Conservation (phyloP, 2,888 invertebrate species). For the Linyphia triangularis region DNA sequence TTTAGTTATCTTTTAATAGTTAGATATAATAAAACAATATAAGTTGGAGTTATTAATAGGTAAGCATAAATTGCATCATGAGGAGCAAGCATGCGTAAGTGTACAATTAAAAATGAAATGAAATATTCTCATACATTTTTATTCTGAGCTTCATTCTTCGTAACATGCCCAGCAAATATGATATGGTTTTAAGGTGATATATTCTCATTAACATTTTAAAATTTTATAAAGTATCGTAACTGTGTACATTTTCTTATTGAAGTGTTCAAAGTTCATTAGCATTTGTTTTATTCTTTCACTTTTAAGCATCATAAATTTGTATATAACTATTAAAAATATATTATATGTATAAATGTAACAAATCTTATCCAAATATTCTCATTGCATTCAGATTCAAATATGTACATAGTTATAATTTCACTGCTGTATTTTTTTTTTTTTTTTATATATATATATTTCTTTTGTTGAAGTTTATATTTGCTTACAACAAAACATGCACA, state of each 20-base stretch:
- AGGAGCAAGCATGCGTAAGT: too few relatives aligned
- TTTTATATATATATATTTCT: not conserved
- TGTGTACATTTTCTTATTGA: conserved; percentile 47
- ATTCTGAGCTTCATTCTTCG: too few relatives aligned
- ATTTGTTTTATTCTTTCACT: conserved; percentile 67
- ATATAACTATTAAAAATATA: conserved; percentile 58
- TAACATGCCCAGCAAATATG: not conserved
- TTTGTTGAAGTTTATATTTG: conserved; percentile 19
- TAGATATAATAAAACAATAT: too few relatives aligned
- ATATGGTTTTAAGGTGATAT: not conserved
- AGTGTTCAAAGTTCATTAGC: conserved; percentile 54
- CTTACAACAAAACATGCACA: conserved; percentile 48
- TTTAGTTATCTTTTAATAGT: too few relatives aligned
- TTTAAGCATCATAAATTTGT: conserved; percentile 47
- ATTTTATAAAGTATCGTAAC: conserved; percentile 52
- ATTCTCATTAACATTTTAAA: conserved; percentile 46
- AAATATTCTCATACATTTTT: too few relatives aligned
- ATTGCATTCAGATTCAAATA: conserved; percentile 24
- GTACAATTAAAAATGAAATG: too few relatives aligned
- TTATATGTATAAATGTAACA: conserved; percentile 63
- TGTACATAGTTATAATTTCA: conserved; percentile 54
- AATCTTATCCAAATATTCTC: conserved; percentile 11
- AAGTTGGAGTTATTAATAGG: too few relatives aligned
- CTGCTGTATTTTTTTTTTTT: conserved; percentile 42
- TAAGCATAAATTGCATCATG: too few relatives aligned